phyloP scores from a whole-genome alignment of 2,888 invertebrate species.

The Diadegma fenestrale region DNA sequence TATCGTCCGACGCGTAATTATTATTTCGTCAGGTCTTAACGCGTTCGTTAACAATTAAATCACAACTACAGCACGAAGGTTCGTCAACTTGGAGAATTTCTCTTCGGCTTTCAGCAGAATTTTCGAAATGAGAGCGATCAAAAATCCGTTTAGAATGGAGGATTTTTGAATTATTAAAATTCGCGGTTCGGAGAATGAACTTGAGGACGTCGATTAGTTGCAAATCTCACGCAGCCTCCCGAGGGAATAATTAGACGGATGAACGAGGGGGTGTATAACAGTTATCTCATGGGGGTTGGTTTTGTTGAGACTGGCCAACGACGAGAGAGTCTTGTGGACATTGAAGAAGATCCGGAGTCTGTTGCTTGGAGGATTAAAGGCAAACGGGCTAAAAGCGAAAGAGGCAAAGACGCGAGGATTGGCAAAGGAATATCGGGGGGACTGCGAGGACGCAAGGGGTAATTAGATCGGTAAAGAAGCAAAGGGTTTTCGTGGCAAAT shows the following conservation, averaged over 20 bases:
- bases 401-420: background rate
- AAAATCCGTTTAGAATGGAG: background rate
- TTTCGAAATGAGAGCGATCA: background rate
- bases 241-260: conserved; percentile 80
- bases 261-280: conserved; percentile 38
- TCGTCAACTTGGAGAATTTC: background rate
- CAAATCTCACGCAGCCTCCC: conserved; percentile 80
- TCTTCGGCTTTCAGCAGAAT: background rate
- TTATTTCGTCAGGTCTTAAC: conserved; percentile 34
- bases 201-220: conserved; percentile 79
- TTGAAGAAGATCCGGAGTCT: background rate
- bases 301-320: background rate
- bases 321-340: background rate
- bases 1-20: conserved; percentile 40
- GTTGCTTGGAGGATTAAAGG: background rate
- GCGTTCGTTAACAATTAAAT: background rate
- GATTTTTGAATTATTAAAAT: conserved; percentile 31
- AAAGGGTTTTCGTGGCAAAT: conserved; percentile 81
- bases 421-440: conserved; percentile 42
- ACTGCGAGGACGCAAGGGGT: conserved; percentile 70
- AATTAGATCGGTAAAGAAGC: conserved; percentile 84
- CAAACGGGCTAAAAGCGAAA: background rate
- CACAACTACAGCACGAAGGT: background rate
- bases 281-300: conserved; percentile 45
- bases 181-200: conserved; percentile 53